Percentiles rank a stretch among this genome's conserved stretches.
Conservation (phyloP, 2,113 vertebrate genomes). For the Bostrychus sinensis region DNA sequence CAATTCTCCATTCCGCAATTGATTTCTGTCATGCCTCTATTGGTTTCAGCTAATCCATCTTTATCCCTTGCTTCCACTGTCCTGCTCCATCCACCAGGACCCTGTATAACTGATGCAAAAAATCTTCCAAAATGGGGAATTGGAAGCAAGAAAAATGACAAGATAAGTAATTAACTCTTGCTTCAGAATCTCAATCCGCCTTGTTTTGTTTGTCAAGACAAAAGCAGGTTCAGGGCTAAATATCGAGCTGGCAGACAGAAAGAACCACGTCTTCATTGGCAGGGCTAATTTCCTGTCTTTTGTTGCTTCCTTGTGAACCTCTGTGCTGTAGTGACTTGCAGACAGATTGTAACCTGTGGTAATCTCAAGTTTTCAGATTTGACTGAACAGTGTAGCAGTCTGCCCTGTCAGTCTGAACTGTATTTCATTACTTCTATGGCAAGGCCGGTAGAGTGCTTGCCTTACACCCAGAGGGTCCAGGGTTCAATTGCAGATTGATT, state of each 20-base stretch:
- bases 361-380: slow-evolving; percentile 1
- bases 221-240: slow-evolving; percentile 7
- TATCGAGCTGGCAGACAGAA: neutral
- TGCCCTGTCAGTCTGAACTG: too few species aligned
- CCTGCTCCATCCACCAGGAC: slow-evolving; percentile 5
- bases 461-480: too few species aligned
- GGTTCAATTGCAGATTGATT: too few species aligned
- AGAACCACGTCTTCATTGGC: slow-evolving; percentile 3
- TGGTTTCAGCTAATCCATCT: slow-evolving; percentile 33
- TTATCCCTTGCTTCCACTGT: slow-evolving; percentile 21
- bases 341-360: neutral
- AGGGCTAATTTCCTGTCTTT: slow-evolving; percentile 9
- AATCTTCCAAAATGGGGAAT: slow-evolving; percentile 21
- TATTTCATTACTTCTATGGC: too few species aligned
- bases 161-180: slow-evolving; percentile 49
- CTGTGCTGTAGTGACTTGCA: neutral
- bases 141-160: slow-evolving; percentile 4
- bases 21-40: slow-evolving; percentile 50
- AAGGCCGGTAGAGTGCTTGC: too few species aligned
- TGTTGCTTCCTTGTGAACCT: neutral
- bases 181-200: slow-evolving; percentile 49
- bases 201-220: slow-evolving; percentile 25
- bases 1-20: slow-evolving; percentile 34
- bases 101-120: slow-evolving; percentile 34
- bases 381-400: neutral